Evolutionary conservation across 2,888 invertebrate genomes (phyloP).

Genomic region (Drosophila greeni): DNA sequence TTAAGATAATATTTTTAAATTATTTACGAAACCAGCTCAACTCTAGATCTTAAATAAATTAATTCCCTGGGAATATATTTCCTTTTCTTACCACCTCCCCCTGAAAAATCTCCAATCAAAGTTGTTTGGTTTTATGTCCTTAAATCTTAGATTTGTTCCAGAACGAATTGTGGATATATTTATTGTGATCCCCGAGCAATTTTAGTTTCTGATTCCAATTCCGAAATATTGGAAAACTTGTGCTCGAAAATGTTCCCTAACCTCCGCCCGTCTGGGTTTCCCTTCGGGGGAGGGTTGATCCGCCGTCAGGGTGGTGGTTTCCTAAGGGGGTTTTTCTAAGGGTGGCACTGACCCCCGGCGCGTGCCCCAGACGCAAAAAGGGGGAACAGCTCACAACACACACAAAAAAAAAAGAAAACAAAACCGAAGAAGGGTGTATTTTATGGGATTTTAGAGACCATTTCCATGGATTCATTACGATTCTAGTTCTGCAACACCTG

Average conservation of each 20-base stretch:
- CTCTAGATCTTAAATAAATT: background rate
- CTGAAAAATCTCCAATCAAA: background rate
- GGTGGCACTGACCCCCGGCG: constrained; percentile 16
- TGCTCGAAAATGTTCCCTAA: background rate
- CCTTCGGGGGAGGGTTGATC: constrained; percentile 6
- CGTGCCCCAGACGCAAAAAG: constrained; percentile 7
- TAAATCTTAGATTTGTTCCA: background rate
- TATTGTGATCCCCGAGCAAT: too few species aligned
- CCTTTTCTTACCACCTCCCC: background rate
- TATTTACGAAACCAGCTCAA: background rate
- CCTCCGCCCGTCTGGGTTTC: background rate
- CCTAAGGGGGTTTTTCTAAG: constrained; percentile 9
- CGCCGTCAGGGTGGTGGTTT: constrained; percentile 6
- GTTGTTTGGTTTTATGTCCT: background rate
- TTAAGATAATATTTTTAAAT: too few species aligned
- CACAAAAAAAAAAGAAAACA: background rate
- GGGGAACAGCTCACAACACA: background rate
- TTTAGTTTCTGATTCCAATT: background rate
- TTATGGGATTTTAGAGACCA: constrained; percentile 16
- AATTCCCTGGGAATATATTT: background rate
- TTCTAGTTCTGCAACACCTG: constrained; percentile 9
- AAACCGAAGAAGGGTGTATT: constrained; percentile 9
- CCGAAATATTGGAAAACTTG: constrained; percentile 4
- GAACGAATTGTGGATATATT: constrained; percentile 5
- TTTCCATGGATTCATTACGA: constrained; percentile 13